Evolutionary conservation across 2,113 vertebrate genomes (phyloP).

Genomic region (Chaetorhynchus papuensis): DNA sequence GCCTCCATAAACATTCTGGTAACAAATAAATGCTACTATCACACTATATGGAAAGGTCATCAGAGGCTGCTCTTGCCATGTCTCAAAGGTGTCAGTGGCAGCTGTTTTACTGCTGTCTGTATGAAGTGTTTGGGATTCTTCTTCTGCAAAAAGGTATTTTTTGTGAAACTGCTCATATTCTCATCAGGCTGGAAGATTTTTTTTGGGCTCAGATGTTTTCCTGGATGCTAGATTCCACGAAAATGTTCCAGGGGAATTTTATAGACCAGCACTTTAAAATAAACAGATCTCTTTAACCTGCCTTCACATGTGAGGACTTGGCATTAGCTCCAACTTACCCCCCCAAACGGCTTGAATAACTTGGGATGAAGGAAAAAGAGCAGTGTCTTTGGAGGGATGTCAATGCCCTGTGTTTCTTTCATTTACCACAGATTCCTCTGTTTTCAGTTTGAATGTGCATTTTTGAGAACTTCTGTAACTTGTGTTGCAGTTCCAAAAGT

Average conservation of each 20-base stretch:
- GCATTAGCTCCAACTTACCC: accelerated
- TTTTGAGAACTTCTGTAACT: not conserved
- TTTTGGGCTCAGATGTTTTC: not conserved
- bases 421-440: not conserved
- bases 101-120: not conserved
- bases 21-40: not conserved
- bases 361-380: not conserved
- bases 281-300: not conserved
- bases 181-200: not conserved
- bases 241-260: not conserved
- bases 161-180: not conserved
- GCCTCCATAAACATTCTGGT: not conserved
- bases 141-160: not conserved
- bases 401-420: not conserved
- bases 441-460: not conserved
- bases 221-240: not conserved
- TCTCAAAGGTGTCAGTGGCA: not conserved
- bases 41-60: not conserved
- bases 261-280: not conserved
- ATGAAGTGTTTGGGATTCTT: not conserved
- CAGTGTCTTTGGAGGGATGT: not conserved
- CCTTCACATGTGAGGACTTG: accelerated
- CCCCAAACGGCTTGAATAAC: not conserved
- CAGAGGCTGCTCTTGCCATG: not conserved
- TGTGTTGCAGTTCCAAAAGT: not conserved